These are phyloP conservation scores for Leptoteleia sp. DNA, from an alignment of 1,140 invertebrate species.

Conservation along the genomic window DNA sequence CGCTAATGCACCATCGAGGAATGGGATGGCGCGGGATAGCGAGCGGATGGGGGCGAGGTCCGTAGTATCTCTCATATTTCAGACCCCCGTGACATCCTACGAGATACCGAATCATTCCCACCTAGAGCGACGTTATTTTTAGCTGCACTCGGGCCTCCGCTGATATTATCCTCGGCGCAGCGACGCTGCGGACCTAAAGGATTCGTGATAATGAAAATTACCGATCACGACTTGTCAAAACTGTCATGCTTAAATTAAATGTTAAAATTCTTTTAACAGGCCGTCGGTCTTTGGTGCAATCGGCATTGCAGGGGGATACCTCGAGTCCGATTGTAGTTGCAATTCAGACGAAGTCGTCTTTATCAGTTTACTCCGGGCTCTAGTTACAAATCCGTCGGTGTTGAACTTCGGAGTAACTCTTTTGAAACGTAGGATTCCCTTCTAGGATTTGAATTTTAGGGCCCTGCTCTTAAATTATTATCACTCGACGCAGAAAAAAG, in stretches of 20 bases:
- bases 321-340: no score
- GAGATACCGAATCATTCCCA: constrained; percentile 81
- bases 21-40: constrained; percentile 72
- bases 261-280: no score
- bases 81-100: constrained; percentile 79
- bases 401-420: no score
- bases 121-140: constrained; percentile 79
- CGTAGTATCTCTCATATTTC: constrained; percentile 82
- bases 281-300: no score
- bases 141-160: constrained; percentile 58
- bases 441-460: no score
- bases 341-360: no score
- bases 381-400: no score
- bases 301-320: no score
- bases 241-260: neutral
- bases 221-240: neutral
- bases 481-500: no score
- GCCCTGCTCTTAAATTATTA: no score
- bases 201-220: constrained; percentile 9
- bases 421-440: no score
- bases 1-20: constrained; percentile 81
- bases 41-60: constrained; percentile 71
- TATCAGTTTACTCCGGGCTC: no score
- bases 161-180: constrained; percentile 38
- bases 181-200: constrained; percentile 8